Evolutionary conservation across 2,888 invertebrate species (phyloP).

Genomic region (Marasmarcha lunaedactyla): DNA sequence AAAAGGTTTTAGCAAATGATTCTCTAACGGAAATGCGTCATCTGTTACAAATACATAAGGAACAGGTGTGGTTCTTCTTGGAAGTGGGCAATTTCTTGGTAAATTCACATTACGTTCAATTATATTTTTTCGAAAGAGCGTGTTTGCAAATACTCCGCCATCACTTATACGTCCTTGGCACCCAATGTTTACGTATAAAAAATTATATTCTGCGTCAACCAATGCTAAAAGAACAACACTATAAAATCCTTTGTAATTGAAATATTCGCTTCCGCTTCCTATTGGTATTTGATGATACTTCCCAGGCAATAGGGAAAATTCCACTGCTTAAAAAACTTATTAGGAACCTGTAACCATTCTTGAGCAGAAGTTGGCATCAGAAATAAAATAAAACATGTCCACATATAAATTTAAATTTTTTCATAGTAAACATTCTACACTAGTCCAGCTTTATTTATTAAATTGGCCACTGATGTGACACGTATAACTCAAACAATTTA

Average conservation of each 20-base stretch:
- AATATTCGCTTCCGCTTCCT: conserved; percentile 13
- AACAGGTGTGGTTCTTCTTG: conserved; percentile 13
- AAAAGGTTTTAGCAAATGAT: conserved; percentile 12
- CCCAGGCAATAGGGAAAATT: conserved; percentile 14
- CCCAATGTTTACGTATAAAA: conserved; percentile 14
- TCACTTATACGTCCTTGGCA: conserved; percentile 18
- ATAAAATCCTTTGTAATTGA: conserved; percentile 14
- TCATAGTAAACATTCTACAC: not conserved
- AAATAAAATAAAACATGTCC: conserved; percentile 5
- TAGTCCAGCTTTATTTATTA: conserved; percentile 2
- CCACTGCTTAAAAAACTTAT: conserved; percentile 11
- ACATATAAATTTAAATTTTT: too few species aligned
- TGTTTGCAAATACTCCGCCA: conserved; percentile 15
- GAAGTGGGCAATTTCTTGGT: conserved; percentile 10
- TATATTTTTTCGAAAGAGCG: conserved; percentile 11
- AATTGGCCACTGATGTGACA: conserved; percentile 3
- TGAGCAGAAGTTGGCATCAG: conserved; percentile 14
- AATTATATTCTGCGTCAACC: conserved; percentile 15
- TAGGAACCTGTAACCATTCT: conserved; percentile 13
- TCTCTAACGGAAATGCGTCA: conserved; percentile 15
- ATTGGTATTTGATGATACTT: conserved; percentile 11
- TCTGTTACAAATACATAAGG: conserved; percentile 17
- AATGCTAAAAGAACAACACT: conserved; percentile 13
- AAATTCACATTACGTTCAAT: conserved; percentile 11
- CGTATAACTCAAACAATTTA: conserved; percentile 1